Percentiles rank a stretch among this genome's conserved stretches.
Conservation (phyloP, 1,140 invertebrate genomes). For the Tribolium madens region DNA sequence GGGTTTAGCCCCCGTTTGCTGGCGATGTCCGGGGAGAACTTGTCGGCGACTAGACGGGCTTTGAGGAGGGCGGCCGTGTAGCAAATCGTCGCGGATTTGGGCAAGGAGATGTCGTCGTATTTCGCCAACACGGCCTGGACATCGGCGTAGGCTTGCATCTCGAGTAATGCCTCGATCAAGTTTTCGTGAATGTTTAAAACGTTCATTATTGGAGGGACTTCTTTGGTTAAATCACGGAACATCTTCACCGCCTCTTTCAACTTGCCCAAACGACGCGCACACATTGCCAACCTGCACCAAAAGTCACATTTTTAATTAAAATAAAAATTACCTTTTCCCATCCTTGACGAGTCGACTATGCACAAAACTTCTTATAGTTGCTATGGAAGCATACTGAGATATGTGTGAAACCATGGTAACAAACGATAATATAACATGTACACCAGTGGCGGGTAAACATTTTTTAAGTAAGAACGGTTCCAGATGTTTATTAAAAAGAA, state of each 20-base stretch:
- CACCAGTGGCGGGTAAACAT: too few species aligned
- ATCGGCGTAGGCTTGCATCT: conserved; percentile 97
- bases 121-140: conserved; percentile 95
- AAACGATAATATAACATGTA: too few species aligned
- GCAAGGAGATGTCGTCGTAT: conserved; percentile 96
- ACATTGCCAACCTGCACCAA: conserved; percentile 87
- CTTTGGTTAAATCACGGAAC: conserved; percentile 97
- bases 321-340: not conserved
- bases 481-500: too few species aligned
- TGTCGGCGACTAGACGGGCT: conserved; percentile 92
- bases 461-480: too few species aligned
- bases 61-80: conserved; percentile 96
- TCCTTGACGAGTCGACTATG: too few species aligned
- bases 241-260: conserved; percentile 97
- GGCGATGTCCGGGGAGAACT: conserved; percentile 90
- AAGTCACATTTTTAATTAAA: not conserved
- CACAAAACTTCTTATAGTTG: too few species aligned
- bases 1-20: conserved; percentile 88
- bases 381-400: too few species aligned
- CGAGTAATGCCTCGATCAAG: conserved; percentile 93
- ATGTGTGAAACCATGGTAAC: too few species aligned
- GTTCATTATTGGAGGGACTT: conserved; percentile 96
- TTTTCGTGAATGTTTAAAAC: conserved; percentile 98
- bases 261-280: conserved; percentile 92
- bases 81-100: conserved; percentile 97